Evolutionary conservation across 2,888 invertebrate genomes (phyloP).

Genomic region (Leptogaster cylindrica): DNA sequence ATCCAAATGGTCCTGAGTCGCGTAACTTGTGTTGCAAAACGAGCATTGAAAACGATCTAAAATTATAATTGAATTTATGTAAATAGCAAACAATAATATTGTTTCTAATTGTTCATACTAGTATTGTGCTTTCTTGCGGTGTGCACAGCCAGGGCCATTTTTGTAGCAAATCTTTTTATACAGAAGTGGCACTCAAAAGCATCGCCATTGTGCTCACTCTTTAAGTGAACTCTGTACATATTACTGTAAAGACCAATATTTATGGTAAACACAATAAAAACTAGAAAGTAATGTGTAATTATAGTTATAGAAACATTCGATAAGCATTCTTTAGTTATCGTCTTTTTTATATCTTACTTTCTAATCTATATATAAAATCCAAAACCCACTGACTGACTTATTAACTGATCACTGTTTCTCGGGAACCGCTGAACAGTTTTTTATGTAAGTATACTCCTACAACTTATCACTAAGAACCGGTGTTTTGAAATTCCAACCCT

Average conservation of each 20-base stretch:
- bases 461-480: too few relatives aligned
- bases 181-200: slow-evolving; percentile 56
- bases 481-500: too few relatives aligned
- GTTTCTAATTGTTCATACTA: slow-evolving; percentile 50
- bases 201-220: slow-evolving; percentile 47
- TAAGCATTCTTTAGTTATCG: too few relatives aligned
- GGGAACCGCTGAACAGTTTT: too few relatives aligned
- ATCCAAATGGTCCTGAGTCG: slow-evolving; percentile 51
- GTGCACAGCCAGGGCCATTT: slow-evolving; percentile 59
- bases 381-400: background rate
- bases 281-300: too few relatives aligned
- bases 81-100: background rate
- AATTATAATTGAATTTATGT: background rate
- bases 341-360: background rate
- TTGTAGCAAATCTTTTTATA: slow-evolving; percentile 53
- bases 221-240: slow-evolving; percentile 34
- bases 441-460: too few relatives aligned
- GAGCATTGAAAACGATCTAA: slow-evolving; percentile 50
- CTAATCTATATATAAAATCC: background rate
- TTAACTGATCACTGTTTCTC: too few relatives aligned
- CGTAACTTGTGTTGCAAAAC: slow-evolving; percentile 53
- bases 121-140: slow-evolving; percentile 58
- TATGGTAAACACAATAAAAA: background rate
- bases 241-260: background rate
- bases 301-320: too few relatives aligned